Base-by-base conservation (phyloP, 2,797 vertebrate genomes). In the Phoeniculus purpureus region DNA sequence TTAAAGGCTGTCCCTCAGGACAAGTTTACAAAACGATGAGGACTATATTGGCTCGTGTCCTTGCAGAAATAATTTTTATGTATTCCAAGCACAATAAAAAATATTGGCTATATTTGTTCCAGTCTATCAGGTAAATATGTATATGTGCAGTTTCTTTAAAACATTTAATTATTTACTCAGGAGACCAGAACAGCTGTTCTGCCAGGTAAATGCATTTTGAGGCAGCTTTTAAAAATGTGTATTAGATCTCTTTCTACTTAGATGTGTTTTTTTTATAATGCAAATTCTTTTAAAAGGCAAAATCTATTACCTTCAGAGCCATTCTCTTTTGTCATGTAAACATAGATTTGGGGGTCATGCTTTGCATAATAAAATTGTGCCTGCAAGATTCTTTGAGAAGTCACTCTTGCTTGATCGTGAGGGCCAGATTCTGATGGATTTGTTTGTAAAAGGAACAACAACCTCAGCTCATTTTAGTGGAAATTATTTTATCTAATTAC, bases 121-220 rank as follows among this genome's bases (percentile, higher is more conserved):
- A 92, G 78, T 89, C 92, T 96, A 93, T 94, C 96, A 95, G 66
- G 81, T 96, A 97, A 95, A 95, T 96, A 96, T 85, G 78, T 95
- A 72, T 96, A 95, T 95, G 32, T 60, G 8, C 70, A 85, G 9
- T 71, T 96, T 84, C 81, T 85, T 91, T 70, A 94, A 97, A 97
- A 94, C 70, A 94, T 95, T 97, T 96, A 96, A 93, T 96, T 96
- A 95, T 97, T 97, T 96, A 96, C 94, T 81, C 94, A 91, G 75
- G 74, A 95, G 94, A 81, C 76, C 73, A 86, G 92, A 97, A 94
- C 87, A 97, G 84, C 90, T 97, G 93, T 88, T 96, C 87, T 96
- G 26, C 68, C 87, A 93, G 82, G 93, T 96, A 96, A 96, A 96
- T 78, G 81, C 22, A 96, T 93, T 94, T 91, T 78, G 32, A 95